Conservation (phyloP, 2,113 vertebrate species). For the Diadophis punctatus region DNA sequence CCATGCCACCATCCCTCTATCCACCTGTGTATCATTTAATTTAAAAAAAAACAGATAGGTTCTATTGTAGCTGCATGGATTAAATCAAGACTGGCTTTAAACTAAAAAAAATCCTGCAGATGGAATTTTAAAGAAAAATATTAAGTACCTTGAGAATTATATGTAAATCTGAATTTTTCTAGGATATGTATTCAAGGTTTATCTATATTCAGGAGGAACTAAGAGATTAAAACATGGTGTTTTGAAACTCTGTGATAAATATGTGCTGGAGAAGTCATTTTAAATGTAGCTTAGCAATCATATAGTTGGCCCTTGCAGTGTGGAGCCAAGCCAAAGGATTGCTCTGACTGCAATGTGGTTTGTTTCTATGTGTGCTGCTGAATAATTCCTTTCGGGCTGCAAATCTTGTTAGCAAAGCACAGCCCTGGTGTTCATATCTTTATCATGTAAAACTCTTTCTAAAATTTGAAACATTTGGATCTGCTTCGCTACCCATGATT, state of each 20-base stretch:
- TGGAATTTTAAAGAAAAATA: slow-evolving; percentile 19
- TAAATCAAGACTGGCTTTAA: slow-evolving; percentile 35
- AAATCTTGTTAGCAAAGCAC: slow-evolving; percentile 49
- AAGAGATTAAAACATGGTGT: slow-evolving; percentile 54
- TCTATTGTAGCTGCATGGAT: slow-evolving; percentile 44
- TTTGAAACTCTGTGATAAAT: slow-evolving; percentile 64
- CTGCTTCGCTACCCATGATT: slow-evolving; percentile 59
- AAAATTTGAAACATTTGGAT: slow-evolving; percentile 42
- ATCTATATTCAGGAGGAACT: slow-evolving; percentile 64
- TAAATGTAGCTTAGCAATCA: slow-evolving; percentile 60
- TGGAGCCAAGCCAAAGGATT: slow-evolving; percentile 21
- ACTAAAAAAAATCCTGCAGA: slow-evolving; percentile 34
- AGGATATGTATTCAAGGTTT: slow-evolving; percentile 25
- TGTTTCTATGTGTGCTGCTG: slow-evolving; percentile 53
- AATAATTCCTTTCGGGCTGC: slow-evolving; percentile 60
- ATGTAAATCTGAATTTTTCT: neutral
- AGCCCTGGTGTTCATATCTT: slow-evolving; percentile 45
- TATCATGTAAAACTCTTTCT: slow-evolving; percentile 55
- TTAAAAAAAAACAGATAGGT: slow-evolving; percentile 21
- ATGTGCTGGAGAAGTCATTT: slow-evolving; percentile 44
- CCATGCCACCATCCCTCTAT: neutral
- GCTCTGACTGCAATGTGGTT: slow-evolving; percentile 50
- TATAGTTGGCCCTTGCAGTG: slow-evolving; percentile 39
- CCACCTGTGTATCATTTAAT: slow-evolving; percentile 33
- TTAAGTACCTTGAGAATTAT: neutral